Base-by-base conservation (phyloP, 2,113 vertebrate species). In the Hipposideros armiger region DNA sequence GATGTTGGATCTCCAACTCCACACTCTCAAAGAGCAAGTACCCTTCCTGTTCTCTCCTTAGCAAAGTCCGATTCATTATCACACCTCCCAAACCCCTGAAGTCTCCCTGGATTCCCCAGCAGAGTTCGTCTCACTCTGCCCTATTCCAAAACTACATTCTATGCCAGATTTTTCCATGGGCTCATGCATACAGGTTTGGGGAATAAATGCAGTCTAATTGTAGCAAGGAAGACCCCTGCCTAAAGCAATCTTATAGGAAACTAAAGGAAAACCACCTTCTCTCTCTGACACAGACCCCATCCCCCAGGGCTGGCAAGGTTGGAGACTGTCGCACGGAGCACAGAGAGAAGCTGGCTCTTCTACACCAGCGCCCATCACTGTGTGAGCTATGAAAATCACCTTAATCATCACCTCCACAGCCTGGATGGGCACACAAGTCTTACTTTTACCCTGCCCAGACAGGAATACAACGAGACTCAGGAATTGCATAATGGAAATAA, bases 121-220 rank as follows among this genome's bases (percentile, higher is more conserved):
- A 76, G 45, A 77, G 6, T 76, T 70, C 74, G 14, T 24, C 19
- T 64, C 45, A 78, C 11, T 19, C 20, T 40, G 40, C 22, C 50
- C 30, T 78, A 14, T 54, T 94, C 36, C 26, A 15, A 93, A 97
- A 95, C 66, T 42, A 36, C 20, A 64, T 17, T 60, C 22, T 80
- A 19, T 1, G 14, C 47, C 24, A 4, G 7, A 70, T 28, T 86
- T 84, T 81, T 16, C 52, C 28, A 22, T 6, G 66, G 16, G 42
- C 54, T 72, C 42, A 54, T 82, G 81, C 14, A 62, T 30, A 58
- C 2, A 52, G 24, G 50, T 70, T 8, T 11, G 1, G 40, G 13
- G 24, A 47, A 76, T 81, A 56, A 78, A 67, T 22, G 42, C 30
- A 87, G 32, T 81, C 76, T 84, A 54, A 84, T 28, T 69, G 7